Percentiles rank a stretch among this genome's conserved stretches.
Conservation (phyloP, 1,140 invertebrate genomes). For the Hesperophylax magnus region DNA sequence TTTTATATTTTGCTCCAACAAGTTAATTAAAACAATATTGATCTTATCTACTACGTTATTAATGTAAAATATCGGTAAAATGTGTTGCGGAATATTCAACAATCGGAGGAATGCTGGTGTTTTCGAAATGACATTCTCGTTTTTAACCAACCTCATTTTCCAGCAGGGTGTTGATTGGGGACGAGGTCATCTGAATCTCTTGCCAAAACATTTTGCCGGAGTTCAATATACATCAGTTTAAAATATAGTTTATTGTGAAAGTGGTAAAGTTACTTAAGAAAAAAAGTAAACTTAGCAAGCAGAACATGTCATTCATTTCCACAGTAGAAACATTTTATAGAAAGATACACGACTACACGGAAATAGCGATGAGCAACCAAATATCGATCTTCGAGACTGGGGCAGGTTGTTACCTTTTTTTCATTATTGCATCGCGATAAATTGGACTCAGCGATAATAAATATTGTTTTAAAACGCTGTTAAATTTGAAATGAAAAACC, state of each 20-base stretch:
- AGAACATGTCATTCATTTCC: conserved; percentile 49
- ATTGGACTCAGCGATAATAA: no score
- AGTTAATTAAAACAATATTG: conserved; percentile 1
- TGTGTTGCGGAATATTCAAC: conserved; percentile 32
- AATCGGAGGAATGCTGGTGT: conserved; percentile 40
- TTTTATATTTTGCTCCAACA: background rate
- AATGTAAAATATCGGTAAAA: conserved; percentile 16
- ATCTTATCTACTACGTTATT: conserved; percentile 7
- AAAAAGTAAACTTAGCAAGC: conserved; percentile 49
- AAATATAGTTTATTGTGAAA: conserved; percentile 40
- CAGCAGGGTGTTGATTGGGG: conserved; percentile 45
- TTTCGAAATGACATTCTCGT: conserved; percentile 42
- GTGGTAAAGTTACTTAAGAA: conserved; percentile 45
- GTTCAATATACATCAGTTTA: conserved; percentile 37
- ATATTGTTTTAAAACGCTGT: no score
- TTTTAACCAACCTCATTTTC: conserved; percentile 48
- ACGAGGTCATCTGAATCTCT: conserved; percentile 44
- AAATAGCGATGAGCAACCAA: background rate
- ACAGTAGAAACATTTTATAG: conserved; percentile 40
- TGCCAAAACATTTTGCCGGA: conserved; percentile 53
- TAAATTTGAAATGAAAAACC: no score
- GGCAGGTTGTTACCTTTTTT: background rate
- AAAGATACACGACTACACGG: conserved; percentile 33
- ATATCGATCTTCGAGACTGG: conserved; percentile 4
- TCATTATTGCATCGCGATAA: no score